These are phyloP conservation scores for Poecilia picta DNA, from an alignment of 2,797 vertebrate genomes.

Conservation along the genomic window DNA sequence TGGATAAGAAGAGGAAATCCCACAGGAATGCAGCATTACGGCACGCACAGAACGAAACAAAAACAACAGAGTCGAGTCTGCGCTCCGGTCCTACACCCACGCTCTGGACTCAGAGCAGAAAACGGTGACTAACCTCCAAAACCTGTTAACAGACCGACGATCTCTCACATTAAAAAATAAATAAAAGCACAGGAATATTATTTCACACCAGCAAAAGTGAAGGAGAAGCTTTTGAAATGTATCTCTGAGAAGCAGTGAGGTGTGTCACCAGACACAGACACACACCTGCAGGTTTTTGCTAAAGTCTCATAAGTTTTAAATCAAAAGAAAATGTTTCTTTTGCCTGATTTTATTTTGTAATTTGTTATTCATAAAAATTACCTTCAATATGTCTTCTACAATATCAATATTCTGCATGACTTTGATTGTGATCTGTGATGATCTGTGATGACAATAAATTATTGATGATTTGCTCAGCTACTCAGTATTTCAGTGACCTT, in stretches of 20 bases:
- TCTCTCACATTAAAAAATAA: background rate
- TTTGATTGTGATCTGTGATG: too few relatives aligned
- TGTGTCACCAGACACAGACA: too few relatives aligned
- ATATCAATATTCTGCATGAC: too few relatives aligned
- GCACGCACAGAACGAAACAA: background rate
- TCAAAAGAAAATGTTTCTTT: too few relatives aligned
- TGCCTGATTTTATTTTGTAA: too few relatives aligned
- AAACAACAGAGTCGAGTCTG: background rate
- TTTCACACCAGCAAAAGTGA: background rate
- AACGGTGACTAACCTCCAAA: conserved; percentile 10
- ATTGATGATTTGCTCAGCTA: too few relatives aligned
- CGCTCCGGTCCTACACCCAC: conserved; percentile 3
- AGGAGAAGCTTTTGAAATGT: background rate
- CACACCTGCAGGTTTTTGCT: too few relatives aligned
- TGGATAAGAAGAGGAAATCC: background rate
- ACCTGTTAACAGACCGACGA: background rate
- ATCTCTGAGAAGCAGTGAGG: background rate
- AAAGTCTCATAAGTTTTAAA: too few relatives aligned
- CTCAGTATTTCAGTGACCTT: too few relatives aligned
- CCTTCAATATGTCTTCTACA: too few relatives aligned
- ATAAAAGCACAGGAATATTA: background rate
- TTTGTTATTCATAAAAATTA: too few relatives aligned
- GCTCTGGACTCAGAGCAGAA: conserved; percentile 7
- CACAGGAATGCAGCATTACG: background rate
- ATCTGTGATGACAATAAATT: too few relatives aligned